Evolutionary conservation across 2,797 vertebrate species (phyloP).

Genomic region (Nasua narica): DNA sequence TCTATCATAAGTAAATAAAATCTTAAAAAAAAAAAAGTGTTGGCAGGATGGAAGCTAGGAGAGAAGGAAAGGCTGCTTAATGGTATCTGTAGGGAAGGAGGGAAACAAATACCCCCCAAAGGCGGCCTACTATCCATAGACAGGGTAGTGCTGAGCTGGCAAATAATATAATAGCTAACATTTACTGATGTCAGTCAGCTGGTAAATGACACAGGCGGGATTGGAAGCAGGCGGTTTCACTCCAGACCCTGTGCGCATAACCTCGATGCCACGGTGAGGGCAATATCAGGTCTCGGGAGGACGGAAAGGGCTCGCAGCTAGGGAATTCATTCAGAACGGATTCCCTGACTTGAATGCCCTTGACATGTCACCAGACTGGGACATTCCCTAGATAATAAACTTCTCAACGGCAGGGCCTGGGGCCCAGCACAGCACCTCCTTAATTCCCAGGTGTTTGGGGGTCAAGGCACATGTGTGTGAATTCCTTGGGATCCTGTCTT

Average conservation of each 20-base stretch:
- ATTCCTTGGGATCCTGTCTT: background rate
- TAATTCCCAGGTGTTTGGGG: background rate
- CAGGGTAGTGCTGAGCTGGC: background rate
- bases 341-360: background rate
- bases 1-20: too few species aligned
- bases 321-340: background rate
- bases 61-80: background rate
- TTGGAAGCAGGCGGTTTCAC: background rate
- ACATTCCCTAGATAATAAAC: background rate
- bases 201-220: background rate
- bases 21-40: slow-evolving; percentile 44
- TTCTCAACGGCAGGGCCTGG: background rate
- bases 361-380: background rate
- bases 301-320: background rate
- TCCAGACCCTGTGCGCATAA: background rate
- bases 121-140: background rate
- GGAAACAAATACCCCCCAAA: background rate
- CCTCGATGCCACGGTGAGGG: background rate
- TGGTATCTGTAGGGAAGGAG: background rate
- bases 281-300: background rate
- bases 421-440: background rate
- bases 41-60: background rate
- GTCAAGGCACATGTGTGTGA: background rate
- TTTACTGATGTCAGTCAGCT: background rate
- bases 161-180: background rate